phyloP scores from a whole-genome alignment of 2,888 invertebrate species.

The Galerucella calmariensis region DNA sequence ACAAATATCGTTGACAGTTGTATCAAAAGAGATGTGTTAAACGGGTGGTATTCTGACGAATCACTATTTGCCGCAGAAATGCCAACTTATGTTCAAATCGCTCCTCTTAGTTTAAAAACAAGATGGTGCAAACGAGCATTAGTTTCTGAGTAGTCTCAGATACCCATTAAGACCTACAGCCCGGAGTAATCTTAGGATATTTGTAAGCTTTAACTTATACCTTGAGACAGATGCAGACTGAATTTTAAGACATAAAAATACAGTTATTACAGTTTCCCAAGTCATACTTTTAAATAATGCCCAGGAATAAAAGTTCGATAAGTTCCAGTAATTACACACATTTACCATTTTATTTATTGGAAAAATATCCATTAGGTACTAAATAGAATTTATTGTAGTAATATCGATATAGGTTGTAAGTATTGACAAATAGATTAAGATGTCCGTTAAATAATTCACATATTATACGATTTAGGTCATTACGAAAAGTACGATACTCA shows the following conservation, averaged over 20 bases:
- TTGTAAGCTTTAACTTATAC: too few species aligned
- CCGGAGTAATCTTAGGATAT: too few species aligned
- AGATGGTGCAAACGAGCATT: too few species aligned
- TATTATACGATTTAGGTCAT: constrained; percentile 13
- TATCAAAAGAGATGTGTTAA: too few species aligned
- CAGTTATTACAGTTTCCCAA: background rate
- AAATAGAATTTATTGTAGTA: constrained; percentile 13
- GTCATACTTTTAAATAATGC: constrained; percentile 7
- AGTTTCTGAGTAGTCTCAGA: too few species aligned
- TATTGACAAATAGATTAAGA: constrained; percentile 26
- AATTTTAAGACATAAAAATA: background rate
- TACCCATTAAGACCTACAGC: too few species aligned
- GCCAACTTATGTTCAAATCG: too few species aligned
- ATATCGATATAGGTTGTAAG: constrained; percentile 31
- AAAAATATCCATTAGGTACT: constrained; percentile 31
- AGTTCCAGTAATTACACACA: constrained; percentile 29
- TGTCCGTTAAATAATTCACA: constrained; percentile 8
- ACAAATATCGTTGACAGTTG: too few species aligned
- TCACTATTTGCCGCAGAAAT: too few species aligned
- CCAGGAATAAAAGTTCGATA: constrained; percentile 27
- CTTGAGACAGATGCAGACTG: background rate
- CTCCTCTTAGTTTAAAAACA: too few species aligned
- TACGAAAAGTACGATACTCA: background rate
- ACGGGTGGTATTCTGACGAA: too few species aligned
- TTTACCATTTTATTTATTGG: constrained; percentile 34